Evolutionary conservation across 1,140 invertebrate species (phyloP).

Genomic region (Choristoneura fumiferana): DNA sequence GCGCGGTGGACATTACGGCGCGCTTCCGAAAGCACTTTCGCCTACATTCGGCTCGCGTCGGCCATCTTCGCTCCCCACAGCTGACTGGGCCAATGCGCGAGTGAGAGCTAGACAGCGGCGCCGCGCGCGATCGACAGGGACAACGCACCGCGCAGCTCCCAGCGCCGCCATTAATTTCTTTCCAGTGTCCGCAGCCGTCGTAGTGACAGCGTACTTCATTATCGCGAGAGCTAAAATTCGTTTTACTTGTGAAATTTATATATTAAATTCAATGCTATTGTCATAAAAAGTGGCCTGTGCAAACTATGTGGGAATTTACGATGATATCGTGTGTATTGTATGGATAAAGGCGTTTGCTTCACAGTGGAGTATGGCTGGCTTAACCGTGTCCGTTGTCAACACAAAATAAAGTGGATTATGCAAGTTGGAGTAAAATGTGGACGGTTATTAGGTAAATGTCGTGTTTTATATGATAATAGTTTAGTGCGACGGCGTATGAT

Average conservation of each 20-base stretch:
- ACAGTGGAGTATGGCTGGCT: slow-evolving; percentile 52
- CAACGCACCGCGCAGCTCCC: slow-evolving; percentile 53
- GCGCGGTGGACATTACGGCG: slow-evolving; percentile 36
- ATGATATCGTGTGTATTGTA: slow-evolving; percentile 46
- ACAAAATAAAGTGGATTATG: slow-evolving; percentile 74
- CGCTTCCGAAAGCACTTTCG: slow-evolving; percentile 69
- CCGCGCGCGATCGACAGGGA: slow-evolving; percentile 41
- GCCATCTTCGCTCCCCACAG: slow-evolving; percentile 57
- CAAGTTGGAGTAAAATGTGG: slow-evolving; percentile 71
- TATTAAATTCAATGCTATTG: slow-evolving; percentile 56
- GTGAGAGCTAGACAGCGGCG: slow-evolving; percentile 33
- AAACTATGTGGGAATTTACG: slow-evolving; percentile 41
- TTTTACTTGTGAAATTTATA: slow-evolving; percentile 71
- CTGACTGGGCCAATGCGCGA: slow-evolving; percentile 60
- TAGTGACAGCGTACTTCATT: slow-evolving; percentile 68
- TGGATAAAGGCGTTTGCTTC: slow-evolving; percentile 35
- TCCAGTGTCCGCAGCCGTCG: slow-evolving; percentile 63
- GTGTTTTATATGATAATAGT: slow-evolving; percentile 20
- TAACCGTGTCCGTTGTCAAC: slow-evolving; percentile 66
- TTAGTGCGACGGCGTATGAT: not conserved
- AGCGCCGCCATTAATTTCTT: slow-evolving; percentile 71
- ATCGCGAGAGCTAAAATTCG: slow-evolving; percentile 48
- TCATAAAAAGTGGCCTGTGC: slow-evolving; percentile 32
- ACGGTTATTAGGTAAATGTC: slow-evolving; percentile 67
- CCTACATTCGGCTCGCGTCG: slow-evolving; percentile 51